Percentiles rank a stretch among this genome's conserved stretches.
Conservation (phyloP, 2,797 vertebrate species). For the Rhynchonycteris naso region DNA sequence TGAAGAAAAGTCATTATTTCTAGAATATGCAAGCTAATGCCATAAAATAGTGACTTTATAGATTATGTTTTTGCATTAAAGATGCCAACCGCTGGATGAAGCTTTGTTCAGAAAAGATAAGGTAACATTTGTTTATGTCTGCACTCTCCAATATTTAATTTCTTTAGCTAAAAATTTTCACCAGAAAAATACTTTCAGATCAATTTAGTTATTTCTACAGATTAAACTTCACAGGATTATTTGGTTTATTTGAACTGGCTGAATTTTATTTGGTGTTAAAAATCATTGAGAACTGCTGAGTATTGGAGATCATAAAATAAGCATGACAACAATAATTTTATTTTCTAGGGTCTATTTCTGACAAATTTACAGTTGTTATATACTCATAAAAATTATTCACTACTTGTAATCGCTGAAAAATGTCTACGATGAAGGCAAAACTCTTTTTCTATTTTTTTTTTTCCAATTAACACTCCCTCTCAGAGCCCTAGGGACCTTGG, state of each 20-base stretch:
- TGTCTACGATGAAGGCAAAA: slow-evolving; percentile 52
- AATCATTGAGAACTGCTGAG: slow-evolving; percentile 15
- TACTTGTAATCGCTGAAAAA: slow-evolving; percentile 58
- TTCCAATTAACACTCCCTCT: slow-evolving; percentile 31
- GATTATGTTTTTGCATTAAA: slow-evolving; percentile 2
- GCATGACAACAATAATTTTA: slow-evolving; percentile 68
- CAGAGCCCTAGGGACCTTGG: not conserved
- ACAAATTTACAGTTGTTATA: slow-evolving; percentile 56
- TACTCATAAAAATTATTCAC: slow-evolving; percentile 50
- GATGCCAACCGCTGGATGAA: slow-evolving; percentile 16
- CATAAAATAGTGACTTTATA: not conserved
- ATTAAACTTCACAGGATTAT: slow-evolving; percentile 44
- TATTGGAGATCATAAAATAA: slow-evolving; percentile 72
- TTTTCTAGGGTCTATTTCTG: slow-evolving; percentile 68
- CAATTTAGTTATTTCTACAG: slow-evolving; percentile 60
- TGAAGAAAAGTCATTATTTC: not conserved
- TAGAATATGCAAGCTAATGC: not conserved
- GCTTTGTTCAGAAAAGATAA: slow-evolving; percentile 43
- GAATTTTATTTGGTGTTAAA: slow-evolving; percentile 70
- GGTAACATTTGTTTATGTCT: slow-evolving; percentile 21
- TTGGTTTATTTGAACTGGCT: slow-evolving; percentile 60
- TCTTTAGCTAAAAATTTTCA: slow-evolving; percentile 36
- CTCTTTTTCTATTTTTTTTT: slow-evolving; percentile 58
- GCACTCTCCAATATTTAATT: slow-evolving; percentile 46
- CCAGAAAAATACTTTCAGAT: slow-evolving; percentile 57